These are phyloP conservation scores for Bathynomus jamesi DNA, from an alignment of 1,140 invertebrate genomes.

Conservation along the genomic window DNA sequence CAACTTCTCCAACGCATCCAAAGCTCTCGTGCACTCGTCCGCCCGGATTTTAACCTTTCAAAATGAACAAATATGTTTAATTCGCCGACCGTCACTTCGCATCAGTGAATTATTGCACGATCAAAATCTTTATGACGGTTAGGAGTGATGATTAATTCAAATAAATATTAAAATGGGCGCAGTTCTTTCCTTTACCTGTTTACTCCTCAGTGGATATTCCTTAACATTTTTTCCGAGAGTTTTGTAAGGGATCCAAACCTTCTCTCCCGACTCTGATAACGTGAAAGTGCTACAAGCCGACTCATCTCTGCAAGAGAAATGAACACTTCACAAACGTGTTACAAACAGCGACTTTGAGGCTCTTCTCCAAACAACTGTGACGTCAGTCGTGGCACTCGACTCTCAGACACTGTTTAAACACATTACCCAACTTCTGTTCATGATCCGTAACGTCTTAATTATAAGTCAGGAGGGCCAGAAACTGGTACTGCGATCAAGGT, in stretches of 20 bases:
- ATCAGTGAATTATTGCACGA: background rate
- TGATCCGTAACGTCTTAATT: too few relatives aligned
- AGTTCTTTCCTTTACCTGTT: too few relatives aligned
- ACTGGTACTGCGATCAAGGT: too few relatives aligned
- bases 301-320: constrained; percentile 20
- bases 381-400: too few relatives aligned
- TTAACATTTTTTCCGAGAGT: constrained; percentile 13
- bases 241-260: constrained; percentile 25
- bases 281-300: constrained; percentile 27
- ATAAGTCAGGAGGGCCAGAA: too few relatives aligned
- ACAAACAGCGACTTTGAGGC: too few relatives aligned
- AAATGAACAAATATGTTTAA: constrained; percentile 10
- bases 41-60: constrained; percentile 47
- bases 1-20: constrained; percentile 51
- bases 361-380: too few relatives aligned
- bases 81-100: background rate
- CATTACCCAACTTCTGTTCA: too few relatives aligned
- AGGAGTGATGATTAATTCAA: too few relatives aligned
- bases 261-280: constrained; percentile 17
- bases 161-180: too few relatives aligned
- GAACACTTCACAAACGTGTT: too few relatives aligned
- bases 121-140: background rate
- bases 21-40: constrained; percentile 49
- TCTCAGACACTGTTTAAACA: too few relatives aligned
- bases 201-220: constrained; percentile 24